Conservation (phyloP, 2,797 vertebrate species). For the Bovichtus variegatus region DNA sequence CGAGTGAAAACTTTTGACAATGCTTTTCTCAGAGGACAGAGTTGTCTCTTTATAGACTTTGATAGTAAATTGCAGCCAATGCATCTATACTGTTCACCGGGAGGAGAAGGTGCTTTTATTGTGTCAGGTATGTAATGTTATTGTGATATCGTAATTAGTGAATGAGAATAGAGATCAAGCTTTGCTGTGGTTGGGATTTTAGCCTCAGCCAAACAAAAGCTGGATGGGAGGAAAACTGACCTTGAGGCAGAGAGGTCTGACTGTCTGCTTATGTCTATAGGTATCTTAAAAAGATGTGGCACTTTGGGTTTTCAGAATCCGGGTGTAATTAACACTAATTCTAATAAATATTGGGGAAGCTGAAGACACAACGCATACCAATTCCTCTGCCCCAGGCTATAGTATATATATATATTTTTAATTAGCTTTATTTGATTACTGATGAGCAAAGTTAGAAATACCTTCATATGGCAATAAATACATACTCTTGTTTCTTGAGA, state of each 20-base stretch:
- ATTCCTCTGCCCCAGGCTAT: constrained; percentile 46
- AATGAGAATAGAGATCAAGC: constrained; percentile 39
- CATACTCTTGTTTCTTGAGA: not conserved
- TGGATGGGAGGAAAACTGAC: constrained; percentile 1
- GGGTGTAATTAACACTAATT: constrained; percentile 42
- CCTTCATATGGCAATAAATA: constrained; percentile 14
- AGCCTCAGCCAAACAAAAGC: constrained; percentile 4
- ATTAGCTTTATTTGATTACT: constrained; percentile 55
- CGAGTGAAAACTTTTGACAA: constrained; percentile 76
- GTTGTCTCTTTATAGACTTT: constrained; percentile 57
- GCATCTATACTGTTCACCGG: constrained; percentile 36
- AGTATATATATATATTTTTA: too few species aligned
- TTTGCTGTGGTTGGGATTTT: constrained; percentile 4
- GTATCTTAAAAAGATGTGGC: constrained; percentile 5
- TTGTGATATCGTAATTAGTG: constrained; percentile 50
- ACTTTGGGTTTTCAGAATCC: constrained; percentile 16
- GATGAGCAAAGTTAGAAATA: constrained; percentile 45
- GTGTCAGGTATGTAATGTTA: constrained; percentile 23
- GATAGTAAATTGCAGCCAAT: constrained; percentile 73
- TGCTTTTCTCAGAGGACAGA: constrained; percentile 50
- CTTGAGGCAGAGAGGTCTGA: constrained; percentile 1
- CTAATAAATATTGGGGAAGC: constrained; percentile 33
- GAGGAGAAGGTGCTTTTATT: constrained; percentile 26
- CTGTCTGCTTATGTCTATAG: not conserved
- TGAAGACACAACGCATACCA: constrained; percentile 51